These are phyloP conservation scores for Sarcophilus harrisii DNA, from an alignment of 2,797 vertebrate genomes.

Conservation along the genomic window DNA sequence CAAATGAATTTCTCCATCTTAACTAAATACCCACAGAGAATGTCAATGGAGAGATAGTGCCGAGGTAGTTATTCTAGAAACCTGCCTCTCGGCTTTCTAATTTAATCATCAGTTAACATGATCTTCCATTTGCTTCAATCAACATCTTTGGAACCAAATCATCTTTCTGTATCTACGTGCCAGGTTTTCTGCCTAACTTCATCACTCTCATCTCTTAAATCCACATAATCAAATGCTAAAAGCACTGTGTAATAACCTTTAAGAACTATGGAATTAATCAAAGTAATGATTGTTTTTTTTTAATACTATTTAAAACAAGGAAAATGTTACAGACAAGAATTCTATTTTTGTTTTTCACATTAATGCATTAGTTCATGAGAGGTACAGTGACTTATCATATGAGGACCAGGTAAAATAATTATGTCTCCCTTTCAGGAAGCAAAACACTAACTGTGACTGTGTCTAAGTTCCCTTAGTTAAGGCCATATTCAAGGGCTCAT, in stretches of 20 bases:
- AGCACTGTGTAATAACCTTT: conserved; percentile 16
- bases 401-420: conserved; percentile 1
- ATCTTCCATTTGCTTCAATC: conserved; percentile 34
- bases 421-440: neutral
- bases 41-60: neutral
- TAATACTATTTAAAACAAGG: conserved; percentile 26
- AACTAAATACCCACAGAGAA: neutral
- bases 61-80: neutral
- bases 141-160: conserved; percentile 16
- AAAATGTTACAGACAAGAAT: neutral
- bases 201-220: conserved; percentile 9
- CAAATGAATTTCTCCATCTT: neutral
- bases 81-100: neutral
- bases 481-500: neutral
- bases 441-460: conserved; percentile 3
- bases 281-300: conserved; percentile 11
- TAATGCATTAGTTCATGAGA: neutral
- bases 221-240: conserved; percentile 27
- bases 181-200: neutral
- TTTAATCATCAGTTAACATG: conserved; percentile 8
- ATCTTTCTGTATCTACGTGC: neutral
- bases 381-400: conserved; percentile 14
- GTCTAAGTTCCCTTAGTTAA: conserved; percentile 21
- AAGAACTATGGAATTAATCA: conserved; percentile 39
- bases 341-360: conserved; percentile 11